Base-by-base conservation (phyloP, 2,797 vertebrate species). In the Pseudochirops cupreus region DNA sequence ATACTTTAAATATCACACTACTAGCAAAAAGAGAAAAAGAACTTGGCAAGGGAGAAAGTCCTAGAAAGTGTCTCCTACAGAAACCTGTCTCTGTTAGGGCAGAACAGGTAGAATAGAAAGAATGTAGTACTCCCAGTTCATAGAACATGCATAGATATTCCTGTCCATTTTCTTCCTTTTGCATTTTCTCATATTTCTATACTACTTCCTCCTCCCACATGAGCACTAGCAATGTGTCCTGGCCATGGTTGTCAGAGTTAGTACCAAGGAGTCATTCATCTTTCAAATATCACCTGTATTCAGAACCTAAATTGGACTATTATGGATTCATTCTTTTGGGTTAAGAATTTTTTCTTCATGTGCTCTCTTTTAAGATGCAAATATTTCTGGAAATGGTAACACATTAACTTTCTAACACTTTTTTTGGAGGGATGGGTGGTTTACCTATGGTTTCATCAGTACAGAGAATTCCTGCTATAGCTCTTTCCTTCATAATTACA, bases 21-120 rank as follows among this genome's bases (percentile, higher is more conserved):
- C 39, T 82, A 82, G 67, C n/a, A 46, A 82, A 82, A 74, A 82
- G 7, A 6, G 56, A 28, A 91, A 93, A 91, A 92, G 46, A 96
- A 90, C 59, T 56, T 56, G 29, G 5, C 21, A 24, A 59, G 56
- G 54, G 93, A 95, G 58, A 54, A 92, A 31, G 21, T 46, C 67
- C n/a, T 24, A 90, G 92, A 21, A 29, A 56, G 90, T 89, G 50
- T 94, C 21, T 93, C 55, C 46, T 90, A 93, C 92, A 74, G 62
- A 6, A 24, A 29, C 53, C 33, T 6, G 39, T 96, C 74, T 93
- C 92, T 96, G 5, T 54, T 94, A 53, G 56, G 1, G 50, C 2
- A 55, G 26, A 24, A n/a, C 0, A n/a, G 5, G 33, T 18, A 67
- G 62, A 93, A 53, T 57, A 50, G 74, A 50, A 94, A 92, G 54